Base-by-base conservation (phyloP, 2,113 vertebrate genomes). In the Noturus placidus region DNA sequence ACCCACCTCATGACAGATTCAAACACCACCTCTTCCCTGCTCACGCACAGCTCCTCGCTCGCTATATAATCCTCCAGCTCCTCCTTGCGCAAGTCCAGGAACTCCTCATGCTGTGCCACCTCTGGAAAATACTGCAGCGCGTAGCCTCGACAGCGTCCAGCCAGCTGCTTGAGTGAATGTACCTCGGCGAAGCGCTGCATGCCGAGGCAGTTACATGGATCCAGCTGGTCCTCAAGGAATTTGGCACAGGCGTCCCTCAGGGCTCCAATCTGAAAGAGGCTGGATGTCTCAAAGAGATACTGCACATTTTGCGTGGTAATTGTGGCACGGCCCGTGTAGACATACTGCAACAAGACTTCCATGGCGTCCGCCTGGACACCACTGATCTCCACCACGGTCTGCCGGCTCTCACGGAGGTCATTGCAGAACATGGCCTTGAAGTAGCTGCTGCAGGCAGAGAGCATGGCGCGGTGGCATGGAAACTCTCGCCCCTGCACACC, bases 1-100 rank as follows among this genome's bases (percentile, higher is more conserved):
- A 99, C 97, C 98, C 98, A 99, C 85, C 97, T 96, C 97, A 99
- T 98, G 90, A 98, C 97, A 0, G 98, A 96, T 92, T 99, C 98
- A 50, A 99, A 99, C 88, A 98, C 98, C 93, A 97, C 91, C 93
- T 99, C 98, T 77, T 99, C 98, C 93, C 97, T 99, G 15, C 95
- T 94, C 72, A 98, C 95, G 80, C 96, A 95, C 91, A 99, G 93
- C 87, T 99, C 98, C 7, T 99, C 98, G 0, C 96, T 99, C 91
- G 94, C 95, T 1, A 97, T 96, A 89, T 98, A 98, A 91, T 98
- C 97, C 20, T 98, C 97, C 22, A 99, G 96, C 93, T 99, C 98
- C n/a, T 98, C 97, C 74, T 93, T 96, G 61, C 93, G 82, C 83
- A 91, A 70, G 79, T 90, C 89, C 85, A 91, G 81, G 86, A 91